Evolutionary conservation across 2,797 vertebrate genomes (phyloP).

Genomic region (Lophius americanus): DNA sequence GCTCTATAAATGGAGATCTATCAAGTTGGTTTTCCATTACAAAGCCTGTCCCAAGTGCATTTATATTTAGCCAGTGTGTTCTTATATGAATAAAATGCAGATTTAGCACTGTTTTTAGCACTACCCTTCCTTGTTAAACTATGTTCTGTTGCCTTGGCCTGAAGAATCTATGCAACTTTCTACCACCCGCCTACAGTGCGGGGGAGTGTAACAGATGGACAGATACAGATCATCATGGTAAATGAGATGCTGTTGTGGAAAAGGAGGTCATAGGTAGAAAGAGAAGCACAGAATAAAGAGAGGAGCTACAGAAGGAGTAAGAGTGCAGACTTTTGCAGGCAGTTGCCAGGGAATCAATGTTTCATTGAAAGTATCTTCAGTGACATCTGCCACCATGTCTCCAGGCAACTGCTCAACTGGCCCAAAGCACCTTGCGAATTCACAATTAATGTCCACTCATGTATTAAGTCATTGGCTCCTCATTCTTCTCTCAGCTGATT

Average conservation of each 20-base stretch:
- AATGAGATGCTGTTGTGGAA: conserved; percentile 54
- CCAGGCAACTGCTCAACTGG: conserved; percentile 66
- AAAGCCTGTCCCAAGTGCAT: conserved; percentile 18
- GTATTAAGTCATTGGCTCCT: conserved; percentile 50
- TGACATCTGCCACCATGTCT: conserved; percentile 76
- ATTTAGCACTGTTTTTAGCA: background rate
- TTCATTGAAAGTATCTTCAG: conserved; percentile 64
- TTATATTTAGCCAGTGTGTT: conserved; percentile 19
- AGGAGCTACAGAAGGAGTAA: conserved; percentile 39
- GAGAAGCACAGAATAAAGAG: conserved; percentile 45
- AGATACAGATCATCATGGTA: conserved; percentile 57
- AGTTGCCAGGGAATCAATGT: conserved; percentile 69
- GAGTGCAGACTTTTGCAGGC: conserved; percentile 32
- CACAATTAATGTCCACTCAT: conserved; percentile 75
- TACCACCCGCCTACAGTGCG: conserved; percentile 55
- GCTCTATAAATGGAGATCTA: conserved; percentile 37
- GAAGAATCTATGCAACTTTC: conserved; percentile 47
- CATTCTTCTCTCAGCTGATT: conserved; percentile 37
- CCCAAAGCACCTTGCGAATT: conserved; percentile 70
- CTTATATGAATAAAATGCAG: background rate
- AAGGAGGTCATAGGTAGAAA: conserved; percentile 65
- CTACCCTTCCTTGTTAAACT: conserved; percentile 38
- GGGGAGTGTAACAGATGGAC: conserved; percentile 64
- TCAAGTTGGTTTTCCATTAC: conserved; percentile 38
- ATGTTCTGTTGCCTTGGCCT: conserved; percentile 8